phyloP scores from a whole-genome alignment of 1,140 invertebrate species.

The Drosophila kanapiae region DNA sequence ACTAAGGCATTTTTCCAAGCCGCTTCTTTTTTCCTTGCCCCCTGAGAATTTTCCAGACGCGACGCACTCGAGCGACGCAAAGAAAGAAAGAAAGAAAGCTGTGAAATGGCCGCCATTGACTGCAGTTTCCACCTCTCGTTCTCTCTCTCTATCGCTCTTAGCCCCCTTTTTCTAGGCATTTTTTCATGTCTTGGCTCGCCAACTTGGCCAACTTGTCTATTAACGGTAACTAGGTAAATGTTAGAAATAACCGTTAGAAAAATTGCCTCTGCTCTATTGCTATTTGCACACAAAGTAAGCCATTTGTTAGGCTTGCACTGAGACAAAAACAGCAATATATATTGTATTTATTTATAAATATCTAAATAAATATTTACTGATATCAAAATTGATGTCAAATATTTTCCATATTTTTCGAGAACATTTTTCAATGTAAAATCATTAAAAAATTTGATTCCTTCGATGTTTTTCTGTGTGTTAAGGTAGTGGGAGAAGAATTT shows the following conservation, averaged over 20 bases:
- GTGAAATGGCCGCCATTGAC: constrained; percentile 70
- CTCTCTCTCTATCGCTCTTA: not conserved
- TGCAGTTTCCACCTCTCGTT: constrained; percentile 2
- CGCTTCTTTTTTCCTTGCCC: too few relatives aligned
- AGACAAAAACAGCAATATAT: not conserved
- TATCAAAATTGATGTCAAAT: not conserved
- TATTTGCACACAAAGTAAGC: constrained; percentile 63
- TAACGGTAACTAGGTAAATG: constrained; percentile 84
- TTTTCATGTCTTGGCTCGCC: constrained; percentile 72
- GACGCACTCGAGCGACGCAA: constrained; percentile 58
- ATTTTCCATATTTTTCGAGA: not conserved
- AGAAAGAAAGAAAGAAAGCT: constrained; percentile 73
- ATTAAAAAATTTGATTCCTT: too few relatives aligned
- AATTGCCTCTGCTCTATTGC: constrained; percentile 65
- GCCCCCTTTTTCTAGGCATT: constrained; percentile 42
- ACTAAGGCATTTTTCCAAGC: constrained; percentile 33
- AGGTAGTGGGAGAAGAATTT: constrained; percentile 24
- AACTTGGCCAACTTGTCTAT: constrained; percentile 83
- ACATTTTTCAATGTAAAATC: not conserved
- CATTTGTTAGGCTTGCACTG: constrained; percentile 46
- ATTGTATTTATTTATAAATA: not conserved
- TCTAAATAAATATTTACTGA: not conserved
- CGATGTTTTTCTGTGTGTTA: not conserved
- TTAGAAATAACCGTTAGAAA: constrained; percentile 79
- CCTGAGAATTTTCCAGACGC: constrained; percentile 42